These are phyloP conservation scores for Drosophila biarmipes DNA, from an alignment of 1,140 invertebrate genomes.

Conservation along the genomic window DNA sequence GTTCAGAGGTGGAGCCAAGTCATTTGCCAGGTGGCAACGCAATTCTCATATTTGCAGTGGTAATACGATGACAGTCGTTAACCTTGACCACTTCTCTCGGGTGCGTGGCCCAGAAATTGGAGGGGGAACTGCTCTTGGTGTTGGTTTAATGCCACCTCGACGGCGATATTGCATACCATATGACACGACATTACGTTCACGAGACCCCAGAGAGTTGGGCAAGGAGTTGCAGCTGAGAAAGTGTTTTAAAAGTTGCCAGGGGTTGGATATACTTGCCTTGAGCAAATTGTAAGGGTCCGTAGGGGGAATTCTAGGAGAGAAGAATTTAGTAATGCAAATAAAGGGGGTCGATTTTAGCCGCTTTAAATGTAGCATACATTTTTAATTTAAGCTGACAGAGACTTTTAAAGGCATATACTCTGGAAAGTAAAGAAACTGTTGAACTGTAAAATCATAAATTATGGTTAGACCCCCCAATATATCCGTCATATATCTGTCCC, in stretches of 20 bases:
- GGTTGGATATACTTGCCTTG: constrained; percentile 6
- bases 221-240: constrained; percentile 29
- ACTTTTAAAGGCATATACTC: background rate
- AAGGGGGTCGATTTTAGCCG: background rate
- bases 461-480: background rate
- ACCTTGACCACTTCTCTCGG: constrained; percentile 59
- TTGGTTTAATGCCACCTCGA: constrained; percentile 33
- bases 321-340: constrained; percentile 8
- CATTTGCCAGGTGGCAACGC: constrained; percentile 25
- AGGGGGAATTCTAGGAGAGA: background rate
- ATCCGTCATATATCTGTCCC: constrained; percentile 12
- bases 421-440: too few species aligned
- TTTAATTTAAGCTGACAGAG: background rate
- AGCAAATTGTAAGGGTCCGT: constrained; percentile 7
- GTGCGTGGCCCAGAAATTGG: constrained; percentile 22
- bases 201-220: constrained; percentile 25
- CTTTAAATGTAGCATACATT: background rate
- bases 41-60: constrained; percentile 62
- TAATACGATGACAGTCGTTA: constrained; percentile 54
- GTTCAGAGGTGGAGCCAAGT: constrained; percentile 41
- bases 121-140: background rate
- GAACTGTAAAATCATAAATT: too few species aligned
- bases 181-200: constrained; percentile 26
- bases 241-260: constrained; percentile 4
- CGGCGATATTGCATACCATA: constrained; percentile 61